Evolutionary conservation across 1,140 invertebrate species (phyloP), one percentile per base, ranked within the genome.

Genomic region (Rhyzopertha dominica): DNA sequence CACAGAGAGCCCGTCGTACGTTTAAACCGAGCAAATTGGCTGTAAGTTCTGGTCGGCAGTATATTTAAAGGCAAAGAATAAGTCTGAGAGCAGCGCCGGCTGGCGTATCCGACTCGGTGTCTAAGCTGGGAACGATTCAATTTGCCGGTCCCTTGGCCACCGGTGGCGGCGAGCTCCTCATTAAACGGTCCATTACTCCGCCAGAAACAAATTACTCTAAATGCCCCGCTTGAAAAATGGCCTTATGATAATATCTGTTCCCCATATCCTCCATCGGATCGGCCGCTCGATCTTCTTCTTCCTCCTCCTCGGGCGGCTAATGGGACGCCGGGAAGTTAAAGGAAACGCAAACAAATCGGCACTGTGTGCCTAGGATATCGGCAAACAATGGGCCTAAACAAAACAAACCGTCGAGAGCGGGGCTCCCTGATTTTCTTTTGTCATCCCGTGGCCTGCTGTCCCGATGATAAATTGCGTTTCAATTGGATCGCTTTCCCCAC

Each of bases 121-220:
- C 40, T 41, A 49, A 49, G 26, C 42, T 43, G 43, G 38, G 46
- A 55, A 56, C 58, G 56, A 62, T 64, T 64, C 62, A 64, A 64
- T 64, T 64, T 64, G 58, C 62, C 62, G 62, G 54, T 62, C 62
- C 53, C 62, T 56, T 64, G 62, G 59, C 58, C 62, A 64, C 60
- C 59, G 54, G 46, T 53, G 61, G 56, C 56, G 56, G 62, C 62
- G 60, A 59, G 49, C 59, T 64, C 47, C 62, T 64, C 56, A 62
- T 64, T 62, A 62, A 56, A 64, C 60, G 62, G 52, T 64, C 62
- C 58, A 64, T 64, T 64, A 64, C 58, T 58, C 53, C 51, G 46
- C 56, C 52, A 53, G 58, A 59, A 62, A 61, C 59, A 61, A 62
- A 64, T 62, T 62, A 51, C 61, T 44, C 51, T 62, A 55, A 62